A percentile compares a stretch with the other conserved stretches of the same genome.
Evolutionary conservation across 2,888 invertebrate species (phyloP).

Genomic region (Nomada flava): DNA sequence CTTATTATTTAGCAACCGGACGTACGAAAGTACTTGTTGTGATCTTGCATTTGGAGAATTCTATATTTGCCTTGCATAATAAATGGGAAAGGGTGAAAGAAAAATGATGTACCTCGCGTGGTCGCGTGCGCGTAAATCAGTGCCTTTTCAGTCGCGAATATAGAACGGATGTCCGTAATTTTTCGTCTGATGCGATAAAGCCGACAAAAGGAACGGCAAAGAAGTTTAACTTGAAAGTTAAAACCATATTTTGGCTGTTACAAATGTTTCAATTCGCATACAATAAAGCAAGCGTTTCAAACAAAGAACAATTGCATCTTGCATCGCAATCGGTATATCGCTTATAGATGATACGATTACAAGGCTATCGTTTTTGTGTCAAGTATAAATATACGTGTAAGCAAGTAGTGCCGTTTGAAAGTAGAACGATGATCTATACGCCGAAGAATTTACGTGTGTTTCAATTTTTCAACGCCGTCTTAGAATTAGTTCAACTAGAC

Average conservation of each 20-base stretch:
- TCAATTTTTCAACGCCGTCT: slow-evolving; percentile 13
- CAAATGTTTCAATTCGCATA: not conserved
- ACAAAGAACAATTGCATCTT: not conserved
- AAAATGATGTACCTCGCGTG: not conserved
- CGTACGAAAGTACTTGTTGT: slow-evolving; percentile 16
- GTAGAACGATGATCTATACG: slow-evolving; percentile 38
- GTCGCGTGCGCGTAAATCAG: slow-evolving; percentile 39
- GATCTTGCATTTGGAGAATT: slow-evolving; percentile 20
- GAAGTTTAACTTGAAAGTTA: not conserved
- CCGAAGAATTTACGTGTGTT: slow-evolving; percentile 37
- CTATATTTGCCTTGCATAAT: slow-evolving; percentile 29
- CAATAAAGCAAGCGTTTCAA: not conserved
- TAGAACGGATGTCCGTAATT: slow-evolving; percentile 61
- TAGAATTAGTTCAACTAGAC: slow-evolving; percentile 35
- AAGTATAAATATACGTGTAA: slow-evolving; percentile 14
- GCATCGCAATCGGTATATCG: not conserved
- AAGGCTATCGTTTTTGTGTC: slow-evolving; percentile 14
- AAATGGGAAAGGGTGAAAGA: not conserved
- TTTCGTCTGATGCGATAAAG: slow-evolving; percentile 19
- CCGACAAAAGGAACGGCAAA: not conserved
- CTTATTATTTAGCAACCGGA: slow-evolving; percentile 2
- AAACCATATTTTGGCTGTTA: not conserved
- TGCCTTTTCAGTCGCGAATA: slow-evolving; percentile 50
- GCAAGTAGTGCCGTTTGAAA: slow-evolving; percentile 27
- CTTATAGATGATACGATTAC: not conserved